These are phyloP conservation scores for Oconnorella tubifera DNA, from an alignment of 2,888 invertebrate genomes.

Conservation along the genomic window DNA sequence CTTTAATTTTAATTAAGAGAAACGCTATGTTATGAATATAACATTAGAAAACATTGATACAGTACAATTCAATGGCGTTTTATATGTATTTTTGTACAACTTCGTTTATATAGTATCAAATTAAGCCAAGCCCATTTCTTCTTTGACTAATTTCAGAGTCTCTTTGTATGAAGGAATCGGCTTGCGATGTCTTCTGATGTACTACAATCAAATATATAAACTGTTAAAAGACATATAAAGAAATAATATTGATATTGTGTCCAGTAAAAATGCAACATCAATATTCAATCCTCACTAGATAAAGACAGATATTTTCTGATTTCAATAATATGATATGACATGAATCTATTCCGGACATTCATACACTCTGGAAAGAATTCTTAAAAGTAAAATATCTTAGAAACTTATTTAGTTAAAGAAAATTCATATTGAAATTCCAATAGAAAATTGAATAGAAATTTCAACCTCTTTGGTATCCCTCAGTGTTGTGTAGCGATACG, in stretches of 20 bases:
- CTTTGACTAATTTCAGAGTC: conserved; percentile 34
- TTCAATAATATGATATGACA: too few relatives aligned
- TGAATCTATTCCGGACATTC: too few relatives aligned
- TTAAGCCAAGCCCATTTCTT: conserved; percentile 32
- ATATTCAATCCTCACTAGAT: too few relatives aligned
- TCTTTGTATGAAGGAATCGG: conserved; percentile 38
- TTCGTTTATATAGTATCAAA: too few relatives aligned
- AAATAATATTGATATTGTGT: not conserved
- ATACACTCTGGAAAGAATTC: too few relatives aligned
- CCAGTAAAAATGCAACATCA: too few relatives aligned
- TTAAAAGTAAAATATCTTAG: not conserved
- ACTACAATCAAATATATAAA: conserved; percentile 43
- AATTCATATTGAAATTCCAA: not conserved
- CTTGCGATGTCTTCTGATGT: conserved; percentile 45
- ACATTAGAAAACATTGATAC: too few relatives aligned
- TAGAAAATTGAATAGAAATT: not conserved
- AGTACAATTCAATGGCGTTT: too few relatives aligned
- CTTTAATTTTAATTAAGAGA: too few relatives aligned
- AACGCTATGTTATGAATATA: too few relatives aligned
- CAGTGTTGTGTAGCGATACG: conserved; percentile 34
- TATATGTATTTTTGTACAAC: too few relatives aligned
- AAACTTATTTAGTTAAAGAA: not conserved
- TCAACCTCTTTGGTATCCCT: conserved; percentile 34
- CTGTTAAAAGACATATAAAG: not conserved
- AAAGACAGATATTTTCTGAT: too few relatives aligned